Percentiles rank a stretch among this genome's conserved stretches.
These are phyloP conservation scores for Stenodera caucasica DNA, from an alignment of 2,888 invertebrate genomes.

Conservation along the genomic window DNA sequence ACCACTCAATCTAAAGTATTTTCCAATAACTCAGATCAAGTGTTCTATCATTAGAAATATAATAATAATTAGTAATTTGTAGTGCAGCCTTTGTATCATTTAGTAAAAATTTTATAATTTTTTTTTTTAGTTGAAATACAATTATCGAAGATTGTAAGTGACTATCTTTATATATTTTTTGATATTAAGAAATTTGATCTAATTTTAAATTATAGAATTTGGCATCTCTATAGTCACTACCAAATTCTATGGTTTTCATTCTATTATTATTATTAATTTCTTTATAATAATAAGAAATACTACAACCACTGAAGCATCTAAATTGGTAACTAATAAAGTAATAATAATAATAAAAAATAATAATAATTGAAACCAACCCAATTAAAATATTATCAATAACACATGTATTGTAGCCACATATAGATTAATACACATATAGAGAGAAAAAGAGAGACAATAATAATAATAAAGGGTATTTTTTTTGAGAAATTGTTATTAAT, in stretches of 20 bases:
- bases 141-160: slow-evolving; percentile 41
- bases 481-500: background rate
- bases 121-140: slow-evolving; percentile 38
- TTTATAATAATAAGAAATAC: slow-evolving; percentile 16
- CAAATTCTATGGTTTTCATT: background rate
- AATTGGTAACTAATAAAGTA: slow-evolving; percentile 51
- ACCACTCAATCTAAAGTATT: slow-evolving; percentile 2
- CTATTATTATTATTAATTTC: no score
- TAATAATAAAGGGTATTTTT: slow-evolving; percentile 20
- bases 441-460: slow-evolving; percentile 19
- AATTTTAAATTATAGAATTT: slow-evolving; percentile 24
- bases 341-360: slow-evolving; percentile 31
- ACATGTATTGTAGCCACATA: background rate
- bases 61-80: slow-evolving; percentile 32
- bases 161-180: slow-evolving; percentile 29
- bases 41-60: background rate
- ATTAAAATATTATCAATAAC: slow-evolving; percentile 23
- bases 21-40: background rate
- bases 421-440: slow-evolving; percentile 4
- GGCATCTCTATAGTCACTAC: background rate
- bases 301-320: slow-evolving; percentile 28
- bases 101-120: slow-evolving; percentile 49
- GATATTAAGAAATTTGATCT: slow-evolving; percentile 31
- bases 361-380: slow-evolving; percentile 20
- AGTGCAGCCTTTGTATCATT: slow-evolving; percentile 54